Conservation (phyloP, 2,888 invertebrate species). For the Mycalesis mineus region DNA sequence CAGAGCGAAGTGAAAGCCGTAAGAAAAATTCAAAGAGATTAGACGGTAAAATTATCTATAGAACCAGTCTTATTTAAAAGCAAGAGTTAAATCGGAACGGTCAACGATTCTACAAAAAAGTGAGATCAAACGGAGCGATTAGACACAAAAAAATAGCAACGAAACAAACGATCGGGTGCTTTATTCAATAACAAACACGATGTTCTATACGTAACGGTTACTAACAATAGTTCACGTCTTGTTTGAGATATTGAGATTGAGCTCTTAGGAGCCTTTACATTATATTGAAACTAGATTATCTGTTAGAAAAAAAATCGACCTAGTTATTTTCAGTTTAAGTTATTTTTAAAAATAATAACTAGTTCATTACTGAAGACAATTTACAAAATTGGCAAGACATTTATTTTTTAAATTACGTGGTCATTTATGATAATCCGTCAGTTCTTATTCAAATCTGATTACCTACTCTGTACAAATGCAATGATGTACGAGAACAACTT, state of each 20-base stretch:
- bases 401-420: neutral
- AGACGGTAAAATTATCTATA: constrained; percentile 38
- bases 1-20: constrained; percentile 43
- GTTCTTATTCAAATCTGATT: neutral
- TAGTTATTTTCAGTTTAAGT: too few relatives aligned
- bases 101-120: constrained; percentile 56
- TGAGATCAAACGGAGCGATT: constrained; percentile 42
- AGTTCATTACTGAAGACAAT: too few relatives aligned
- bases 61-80: constrained; percentile 46
- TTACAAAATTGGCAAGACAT: too few relatives aligned
- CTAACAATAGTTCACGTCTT: constrained; percentile 1
- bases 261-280: neutral
- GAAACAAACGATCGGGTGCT: constrained; percentile 5
- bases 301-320: neutral
- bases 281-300: neutral
- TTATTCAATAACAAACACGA: constrained; percentile 13
- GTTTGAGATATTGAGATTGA: neutral
- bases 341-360: too few relatives aligned
- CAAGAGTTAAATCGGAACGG: constrained; percentile 51
- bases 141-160: constrained; percentile 20
- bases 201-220: constrained; percentile 9
- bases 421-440: neutral
- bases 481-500: neutral
- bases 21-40: constrained; percentile 33
- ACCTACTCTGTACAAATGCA: neutral